A percentile compares a stretch with the other conserved stretches of the same genome.
These are phyloP conservation scores for Phocoena phocoena DNA, from an alignment of 2,113 vertebrate species.

Conservation along the genomic window DNA sequence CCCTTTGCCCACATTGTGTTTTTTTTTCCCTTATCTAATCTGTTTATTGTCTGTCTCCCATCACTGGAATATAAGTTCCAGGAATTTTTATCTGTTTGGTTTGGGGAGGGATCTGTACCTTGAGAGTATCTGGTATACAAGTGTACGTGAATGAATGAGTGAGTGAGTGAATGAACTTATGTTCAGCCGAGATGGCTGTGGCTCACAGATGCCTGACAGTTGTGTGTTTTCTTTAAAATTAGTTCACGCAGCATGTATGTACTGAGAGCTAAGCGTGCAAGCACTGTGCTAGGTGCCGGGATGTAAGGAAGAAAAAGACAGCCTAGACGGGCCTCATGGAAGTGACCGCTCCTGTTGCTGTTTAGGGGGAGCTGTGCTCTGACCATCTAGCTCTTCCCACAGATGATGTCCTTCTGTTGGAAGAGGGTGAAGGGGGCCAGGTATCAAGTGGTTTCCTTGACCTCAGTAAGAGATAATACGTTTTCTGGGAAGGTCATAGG, in stretches of 20 bases:
- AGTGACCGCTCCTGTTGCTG: fast-evolving
- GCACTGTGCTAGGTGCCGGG: background rate
- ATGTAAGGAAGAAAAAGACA: background rate
- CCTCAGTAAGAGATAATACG: background rate
- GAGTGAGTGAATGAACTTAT: background rate
- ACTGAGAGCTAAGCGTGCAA: background rate
- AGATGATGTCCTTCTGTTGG: background rate
- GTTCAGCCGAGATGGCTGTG: background rate
- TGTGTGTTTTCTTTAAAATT: background rate
- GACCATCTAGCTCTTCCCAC: background rate
- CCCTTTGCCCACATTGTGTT: background rate
- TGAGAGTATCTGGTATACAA: background rate
- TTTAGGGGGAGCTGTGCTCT: background rate
- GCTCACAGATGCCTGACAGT: background rate
- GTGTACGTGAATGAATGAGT: background rate
- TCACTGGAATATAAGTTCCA: background rate
- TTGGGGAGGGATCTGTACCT: background rate
- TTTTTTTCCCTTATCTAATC: background rate
- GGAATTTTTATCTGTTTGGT: background rate
- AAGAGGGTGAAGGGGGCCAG: background rate
- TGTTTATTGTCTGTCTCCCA: background rate
- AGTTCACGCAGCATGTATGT: background rate
- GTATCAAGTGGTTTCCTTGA: background rate
- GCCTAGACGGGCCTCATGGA: background rate
- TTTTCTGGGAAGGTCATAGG: background rate